phyloP scores from a whole-genome alignment of 2,888 invertebrate genomes.

The Flexamia atlantica region DNA sequence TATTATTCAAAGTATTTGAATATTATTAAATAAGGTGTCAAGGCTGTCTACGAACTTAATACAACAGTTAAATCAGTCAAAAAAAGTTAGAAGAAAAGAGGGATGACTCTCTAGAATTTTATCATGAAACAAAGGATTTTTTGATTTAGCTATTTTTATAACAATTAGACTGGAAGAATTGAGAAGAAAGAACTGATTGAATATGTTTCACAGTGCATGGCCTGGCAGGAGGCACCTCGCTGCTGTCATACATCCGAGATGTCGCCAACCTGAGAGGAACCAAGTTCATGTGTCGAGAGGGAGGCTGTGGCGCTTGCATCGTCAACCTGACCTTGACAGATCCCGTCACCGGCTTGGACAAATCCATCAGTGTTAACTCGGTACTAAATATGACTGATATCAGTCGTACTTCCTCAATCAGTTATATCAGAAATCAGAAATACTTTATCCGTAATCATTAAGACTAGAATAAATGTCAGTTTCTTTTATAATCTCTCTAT shows the following conservation, averaged over 20 bases:
- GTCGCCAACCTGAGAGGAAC: slow-evolving; percentile 81
- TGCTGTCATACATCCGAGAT: slow-evolving; percentile 81
- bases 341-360: slow-evolving; percentile 56
- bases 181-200: too few relatives aligned
- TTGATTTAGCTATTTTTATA: background rate
- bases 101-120: background rate
- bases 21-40: too few relatives aligned
- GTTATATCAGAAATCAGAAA: slow-evolving; percentile 75
- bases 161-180: too few relatives aligned
- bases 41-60: too few relatives aligned
- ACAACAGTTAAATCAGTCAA: too few relatives aligned
- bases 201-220: slow-evolving; percentile 6
- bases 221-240: slow-evolving; percentile 77
- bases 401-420: too few relatives aligned
- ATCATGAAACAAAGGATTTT: background rate
- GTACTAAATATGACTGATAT: too few relatives aligned
- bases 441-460: too few relatives aligned
- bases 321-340: slow-evolving; percentile 72
- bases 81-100: too few relatives aligned
- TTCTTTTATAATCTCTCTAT: too few relatives aligned
- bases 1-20: too few relatives aligned
- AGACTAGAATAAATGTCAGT: too few relatives aligned
- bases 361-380: slow-evolving; percentile 64
- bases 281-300: slow-evolving; percentile 80
- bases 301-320: slow-evolving; percentile 75